These are phyloP conservation scores for Ericerus pela DNA, from an alignment of 1,140 invertebrate species.

Conservation along the genomic window DNA sequence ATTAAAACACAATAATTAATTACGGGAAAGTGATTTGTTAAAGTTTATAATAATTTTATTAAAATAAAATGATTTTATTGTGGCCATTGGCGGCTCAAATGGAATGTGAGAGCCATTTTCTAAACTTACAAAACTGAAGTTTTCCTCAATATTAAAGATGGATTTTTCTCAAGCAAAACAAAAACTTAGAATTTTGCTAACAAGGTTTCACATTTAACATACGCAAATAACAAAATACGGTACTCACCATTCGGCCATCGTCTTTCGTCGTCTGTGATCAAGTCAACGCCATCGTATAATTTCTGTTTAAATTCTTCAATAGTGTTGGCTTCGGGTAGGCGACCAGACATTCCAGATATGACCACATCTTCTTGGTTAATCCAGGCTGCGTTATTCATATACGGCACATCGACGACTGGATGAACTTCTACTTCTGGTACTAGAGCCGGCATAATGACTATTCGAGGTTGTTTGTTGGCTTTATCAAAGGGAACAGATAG, in stretches of 20 bases:
- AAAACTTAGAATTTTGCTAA: background rate
- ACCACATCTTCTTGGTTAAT: slow-evolving; percentile 47
- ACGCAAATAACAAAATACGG: no score
- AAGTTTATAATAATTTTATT: no score
- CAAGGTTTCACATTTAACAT: background rate
- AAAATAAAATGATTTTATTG: no score
- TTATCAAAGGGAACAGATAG: no score
- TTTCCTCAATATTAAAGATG: background rate
- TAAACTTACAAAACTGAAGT: background rate
- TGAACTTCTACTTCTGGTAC: background rate
- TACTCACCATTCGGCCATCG: slow-evolving; percentile 56
- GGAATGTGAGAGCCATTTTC: no score
- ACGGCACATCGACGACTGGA: background rate
- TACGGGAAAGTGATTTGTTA: no score
- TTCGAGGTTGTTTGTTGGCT: no score
- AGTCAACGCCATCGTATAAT: slow-evolving; percentile 68
- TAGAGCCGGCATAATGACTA: background rate
- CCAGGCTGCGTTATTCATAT: background rate
- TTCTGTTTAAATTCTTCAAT: slow-evolving; percentile 80
- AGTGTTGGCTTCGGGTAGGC: slow-evolving; percentile 71
- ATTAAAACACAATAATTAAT: no score
- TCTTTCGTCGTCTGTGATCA: slow-evolving; percentile 72
- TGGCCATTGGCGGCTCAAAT: no score
- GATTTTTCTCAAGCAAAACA: background rate
- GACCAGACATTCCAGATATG: slow-evolving; percentile 75